Base-by-base conservation (phyloP, 2,888 invertebrate genomes). In the Holacanthella duospinosa region DNA sequence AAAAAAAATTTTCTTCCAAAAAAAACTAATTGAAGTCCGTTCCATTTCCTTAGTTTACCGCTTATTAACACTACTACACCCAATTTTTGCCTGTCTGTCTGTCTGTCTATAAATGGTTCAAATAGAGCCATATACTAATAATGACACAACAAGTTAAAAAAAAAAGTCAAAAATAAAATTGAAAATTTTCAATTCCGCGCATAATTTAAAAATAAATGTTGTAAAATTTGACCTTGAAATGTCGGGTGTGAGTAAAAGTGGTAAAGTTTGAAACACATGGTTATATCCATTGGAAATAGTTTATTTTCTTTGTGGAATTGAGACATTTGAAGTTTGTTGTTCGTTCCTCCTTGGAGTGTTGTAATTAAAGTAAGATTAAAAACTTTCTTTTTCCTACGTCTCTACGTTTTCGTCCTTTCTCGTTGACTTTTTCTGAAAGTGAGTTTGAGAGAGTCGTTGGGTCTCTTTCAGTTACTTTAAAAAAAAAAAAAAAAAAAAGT, bases 301-400 rank as follows among this genome's bases (percentile, higher is more conserved):
- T 16, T 36, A 6, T 36, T 36, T 36, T 16, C 36, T 16, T 36
- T 36, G 9, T 36, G 36, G n/a, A 36, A 36, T 36, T 36, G 44
- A 59, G 25, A 44, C 43, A 44, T 29, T 60, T 54, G 29, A 53
- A 29, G 36, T 26, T 26, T 48, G 16, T 26, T 21, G 25, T 63
- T 55, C 26, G 24, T 43, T 55, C 28, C 36, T 28, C n/a, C 55
- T 43, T 55, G 28, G 61, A 61, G 60, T 29, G 26, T 29, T 24
- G 55, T 61, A 61, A 61, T 61, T 61, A 61, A 61, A 61, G 43
- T 29, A 55, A 61, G 61, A 61, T 61, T 61, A 61, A 61, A 61
- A 61, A 61, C 61, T 61, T 61, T 55, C 55, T 43, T 43, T 61
- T 43, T 61, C 55, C 28, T 43, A 29, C 61, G 29, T 26, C 54